Percentiles rank a stretch among this genome's conserved stretches.
These are phyloP conservation scores for Scolopax rusticola DNA, from an alignment of 2,797 vertebrate species.

Conservation along the genomic window DNA sequence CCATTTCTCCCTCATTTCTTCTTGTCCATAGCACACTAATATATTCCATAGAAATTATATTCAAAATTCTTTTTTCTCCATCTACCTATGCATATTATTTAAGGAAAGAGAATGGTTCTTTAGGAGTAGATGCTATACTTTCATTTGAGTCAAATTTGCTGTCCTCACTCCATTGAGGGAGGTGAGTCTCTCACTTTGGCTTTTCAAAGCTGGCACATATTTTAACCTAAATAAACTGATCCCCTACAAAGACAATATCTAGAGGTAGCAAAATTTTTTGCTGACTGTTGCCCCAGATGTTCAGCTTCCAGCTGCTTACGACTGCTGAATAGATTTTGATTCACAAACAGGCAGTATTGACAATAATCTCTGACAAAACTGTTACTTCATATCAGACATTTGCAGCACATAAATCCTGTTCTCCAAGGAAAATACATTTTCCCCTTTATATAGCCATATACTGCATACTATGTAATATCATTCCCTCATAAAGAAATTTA, in stretches of 20 bases:
- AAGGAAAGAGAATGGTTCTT: neutral
- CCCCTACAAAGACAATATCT: slow-evolving; percentile 13
- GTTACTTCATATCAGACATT: slow-evolving; percentile 44
- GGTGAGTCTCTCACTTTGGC: slow-evolving; percentile 35
- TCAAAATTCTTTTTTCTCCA: neutral
- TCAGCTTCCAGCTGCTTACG: slow-evolving; percentile 44
- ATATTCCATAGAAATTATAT: neutral
- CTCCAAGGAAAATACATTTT: slow-evolving; percentile 36
- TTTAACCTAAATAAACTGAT: slow-evolving; percentile 39
- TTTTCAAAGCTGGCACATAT: neutral
- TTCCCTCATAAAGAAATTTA: slow-evolving; percentile 16
- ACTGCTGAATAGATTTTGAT: slow-evolving; percentile 41
- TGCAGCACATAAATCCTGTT: slow-evolving; percentile 54
- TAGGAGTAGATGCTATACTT: neutral
- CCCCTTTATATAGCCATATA: slow-evolving; percentile 3
- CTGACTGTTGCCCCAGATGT: slow-evolving; percentile 58
- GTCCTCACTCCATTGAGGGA: neutral
- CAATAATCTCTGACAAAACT: slow-evolving; percentile 51
- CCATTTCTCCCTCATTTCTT: neutral
- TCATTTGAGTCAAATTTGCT: neutral
- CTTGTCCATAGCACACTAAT: neutral
- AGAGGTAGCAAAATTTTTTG: slow-evolving; percentile 57
- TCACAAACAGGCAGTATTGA: slow-evolving; percentile 47
- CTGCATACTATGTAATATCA: neutral
- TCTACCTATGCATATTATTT: neutral